Conservation (phyloP, 2,797 vertebrate genomes). For the Psittacula echo region DNA sequence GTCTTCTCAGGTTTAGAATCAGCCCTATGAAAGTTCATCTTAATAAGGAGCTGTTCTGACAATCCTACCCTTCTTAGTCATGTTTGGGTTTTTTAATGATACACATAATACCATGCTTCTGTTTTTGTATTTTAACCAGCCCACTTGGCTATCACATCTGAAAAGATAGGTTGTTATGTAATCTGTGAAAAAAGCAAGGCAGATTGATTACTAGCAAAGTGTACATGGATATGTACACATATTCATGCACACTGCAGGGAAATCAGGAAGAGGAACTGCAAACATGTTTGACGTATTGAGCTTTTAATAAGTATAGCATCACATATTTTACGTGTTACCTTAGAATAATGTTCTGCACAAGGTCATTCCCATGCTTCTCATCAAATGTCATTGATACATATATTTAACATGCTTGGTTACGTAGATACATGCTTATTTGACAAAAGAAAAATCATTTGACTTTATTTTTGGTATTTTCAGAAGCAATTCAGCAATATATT, state of each 20-base stretch:
- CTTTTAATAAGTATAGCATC: not conserved
- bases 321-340: not conserved
- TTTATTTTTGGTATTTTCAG: not conserved
- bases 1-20: not conserved
- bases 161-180: not conserved
- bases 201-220: not conserved
- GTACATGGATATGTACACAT: not conserved
- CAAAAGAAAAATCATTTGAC: not conserved
- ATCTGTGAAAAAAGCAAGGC: not conserved
- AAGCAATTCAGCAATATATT: not conserved
- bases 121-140: not conserved
- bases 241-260: not conserved
- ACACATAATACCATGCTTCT: not conserved
- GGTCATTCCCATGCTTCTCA: not conserved
- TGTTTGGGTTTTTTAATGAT: not conserved
- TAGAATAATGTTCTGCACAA: not conserved
- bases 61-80: not conserved
- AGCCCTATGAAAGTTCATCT: not conserved
- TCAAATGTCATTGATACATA: not conserved
- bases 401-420: not conserved
- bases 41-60: constrained; percentile 2
- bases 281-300: not conserved
- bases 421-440: not conserved
- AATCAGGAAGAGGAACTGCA: not conserved
- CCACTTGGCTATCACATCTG: not conserved